Evolutionary conservation across 2,888 invertebrate species (phyloP), one percentile per base, ranked within the genome.

Genomic region (Siphlonurus alternatus): DNA sequence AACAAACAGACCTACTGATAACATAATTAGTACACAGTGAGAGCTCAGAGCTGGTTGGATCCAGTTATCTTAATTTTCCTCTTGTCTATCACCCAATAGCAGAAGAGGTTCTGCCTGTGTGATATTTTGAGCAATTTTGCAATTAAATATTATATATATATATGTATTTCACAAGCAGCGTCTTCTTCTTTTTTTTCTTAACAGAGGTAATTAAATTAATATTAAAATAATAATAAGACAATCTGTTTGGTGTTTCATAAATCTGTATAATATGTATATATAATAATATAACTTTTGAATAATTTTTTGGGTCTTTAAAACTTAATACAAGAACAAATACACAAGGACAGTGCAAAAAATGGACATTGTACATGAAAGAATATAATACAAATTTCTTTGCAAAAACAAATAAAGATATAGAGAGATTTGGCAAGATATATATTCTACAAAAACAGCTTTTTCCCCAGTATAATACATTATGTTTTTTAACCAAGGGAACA

Each of bases 251-350:
- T 56, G 56, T 56, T 56, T 56, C 19, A 56, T 56, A 56, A 56
- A 20, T 56, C 56, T 56, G 56, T 56, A 56, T 56, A 56, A 56
- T 56, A 56, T 56, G n/a, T 56, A 67, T 66, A 67, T 67, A 66
- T 67, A 66, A 66, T 68, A 66, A 68, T 68, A 68, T 69, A 69
- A 68, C 67, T 64, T 67, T 67, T 68, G 66, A 68, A 68, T 68
- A 68, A 65, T 68, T 68, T 64, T 69, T 66, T 64, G 66, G 38
- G 38, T 38, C 38, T 67, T 66, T 65, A 67, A 66, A 69, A 68
- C 68, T 67, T 68, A 68, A 69, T 69, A 69, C 67, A 68, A 38
- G 66, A 67, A 67, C 66, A 67, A 67, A 67, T 67, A 67, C 66
- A 67, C 66, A 67, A 65, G 64, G 66, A 56, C 63, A 63, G 63